phyloP scores from a whole-genome alignment of 2,797 vertebrate genomes.

The Argyrosomus regius region DNA sequence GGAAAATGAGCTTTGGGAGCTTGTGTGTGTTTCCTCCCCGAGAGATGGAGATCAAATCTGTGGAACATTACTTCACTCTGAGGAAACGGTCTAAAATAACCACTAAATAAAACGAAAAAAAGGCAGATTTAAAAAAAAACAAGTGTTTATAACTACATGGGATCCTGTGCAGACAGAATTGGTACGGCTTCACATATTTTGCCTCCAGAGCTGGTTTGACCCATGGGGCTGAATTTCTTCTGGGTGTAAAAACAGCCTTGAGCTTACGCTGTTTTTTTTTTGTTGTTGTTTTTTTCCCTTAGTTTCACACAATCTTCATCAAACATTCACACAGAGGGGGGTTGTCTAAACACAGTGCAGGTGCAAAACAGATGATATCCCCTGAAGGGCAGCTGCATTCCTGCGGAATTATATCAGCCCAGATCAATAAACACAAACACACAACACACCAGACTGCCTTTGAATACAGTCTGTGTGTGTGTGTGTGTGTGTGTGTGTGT shows the following conservation, averaged over 20 bases:
- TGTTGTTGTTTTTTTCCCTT: neutral
- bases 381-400: conserved; percentile 42
- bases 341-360: conserved; percentile 48
- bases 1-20: conserved; percentile 53
- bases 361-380: conserved; percentile 58
- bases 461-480: conserved; percentile 17
- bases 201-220: conserved; percentile 35
- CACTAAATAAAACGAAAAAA: conserved; percentile 43
- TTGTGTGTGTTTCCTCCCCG: conserved; percentile 24
- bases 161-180: conserved; percentile 7
- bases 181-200: conserved; percentile 16
- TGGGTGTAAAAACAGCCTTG: conserved; percentile 35
- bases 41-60: conserved; percentile 32
- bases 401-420: conserved; percentile 41
- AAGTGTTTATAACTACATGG: conserved; percentile 11
- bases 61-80: conserved; percentile 33
- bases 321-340: conserved; percentile 35
- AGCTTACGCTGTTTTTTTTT: conserved; percentile 15
- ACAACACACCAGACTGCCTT: conserved; percentile 18
- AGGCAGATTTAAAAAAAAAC: conserved; percentile 28
- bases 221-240: conserved; percentile 18
- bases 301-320: conserved; percentile 30
- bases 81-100: conserved; percentile 51
- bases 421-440: conserved; percentile 65
- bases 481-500: neutral